phyloP scores from a whole-genome alignment of 2,797 vertebrate species.

The Aulostomus chinensis region DNA sequence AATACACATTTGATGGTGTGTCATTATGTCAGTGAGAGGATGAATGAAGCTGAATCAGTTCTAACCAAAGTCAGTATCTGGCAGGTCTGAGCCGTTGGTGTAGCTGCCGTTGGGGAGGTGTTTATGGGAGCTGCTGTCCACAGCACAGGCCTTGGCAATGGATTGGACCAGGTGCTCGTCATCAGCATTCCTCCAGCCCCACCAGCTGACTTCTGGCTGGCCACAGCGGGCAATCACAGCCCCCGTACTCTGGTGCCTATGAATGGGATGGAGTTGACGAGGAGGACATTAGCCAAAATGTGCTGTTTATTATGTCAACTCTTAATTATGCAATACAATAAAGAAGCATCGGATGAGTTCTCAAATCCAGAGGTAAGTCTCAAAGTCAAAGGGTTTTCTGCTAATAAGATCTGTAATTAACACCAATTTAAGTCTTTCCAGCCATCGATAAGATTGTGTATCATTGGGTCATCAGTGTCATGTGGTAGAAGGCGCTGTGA shows the following conservation, averaged over 20 bases:
- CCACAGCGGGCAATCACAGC: slow-evolving; percentile 96
- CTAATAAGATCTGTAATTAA: no score
- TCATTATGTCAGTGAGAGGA: not conserved
- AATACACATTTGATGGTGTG: no score
- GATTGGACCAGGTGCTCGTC: slow-evolving; percentile 96
- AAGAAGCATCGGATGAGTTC: no score
- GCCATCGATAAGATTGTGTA: no score
- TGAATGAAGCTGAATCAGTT: not conserved
- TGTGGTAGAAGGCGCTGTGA: no score
- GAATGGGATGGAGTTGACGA: not conserved
- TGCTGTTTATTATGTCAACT: no score
- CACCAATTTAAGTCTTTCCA: no score
- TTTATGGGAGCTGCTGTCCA: slow-evolving; percentile 82
- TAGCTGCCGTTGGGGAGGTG: slow-evolving; percentile 82
- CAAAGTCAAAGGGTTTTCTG: no score
- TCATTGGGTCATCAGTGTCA: no score
- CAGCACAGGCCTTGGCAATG: slow-evolving; percentile 93
- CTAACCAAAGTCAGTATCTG: slow-evolving; percentile 93
- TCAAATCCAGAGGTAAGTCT: no score
- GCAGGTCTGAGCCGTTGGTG: slow-evolving; percentile 85
- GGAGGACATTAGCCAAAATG: not conserved
- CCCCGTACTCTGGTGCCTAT: slow-evolving; percentile 92
- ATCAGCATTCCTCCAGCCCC: slow-evolving; percentile 97
- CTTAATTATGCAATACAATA: no score
- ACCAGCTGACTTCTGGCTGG: slow-evolving; percentile 99